A percentile compares a stretch with the other conserved stretches of the same genome.
These are phyloP conservation scores for Phragmatobia fuliginosa DNA, from an alignment of 2,888 invertebrate genomes.

Conservation along the genomic window DNA sequence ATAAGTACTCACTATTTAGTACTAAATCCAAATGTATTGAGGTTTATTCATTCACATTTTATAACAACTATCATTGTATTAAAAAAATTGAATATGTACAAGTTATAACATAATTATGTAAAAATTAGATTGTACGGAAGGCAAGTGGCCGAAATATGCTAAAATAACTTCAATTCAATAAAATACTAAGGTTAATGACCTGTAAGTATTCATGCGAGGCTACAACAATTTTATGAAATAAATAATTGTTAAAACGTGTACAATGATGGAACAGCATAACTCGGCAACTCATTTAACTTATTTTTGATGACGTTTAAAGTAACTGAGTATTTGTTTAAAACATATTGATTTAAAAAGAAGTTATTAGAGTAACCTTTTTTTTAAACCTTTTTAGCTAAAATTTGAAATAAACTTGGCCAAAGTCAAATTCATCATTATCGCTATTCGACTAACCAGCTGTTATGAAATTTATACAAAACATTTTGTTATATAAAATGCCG, in stretches of 20 bases:
- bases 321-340: not conserved
- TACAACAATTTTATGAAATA: slow-evolving; percentile 38
- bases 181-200: slow-evolving; percentile 39
- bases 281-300: not conserved
- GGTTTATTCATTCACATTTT: not conserved
- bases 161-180: slow-evolving; percentile 32
- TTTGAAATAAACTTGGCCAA: not conserved
- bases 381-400: not conserved
- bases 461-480: not conserved
- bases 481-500: slow-evolving; percentile 1
- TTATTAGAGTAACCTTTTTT: not conserved
- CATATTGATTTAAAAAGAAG: not conserved
- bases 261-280: not conserved
- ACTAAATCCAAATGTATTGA: slow-evolving; percentile 3
- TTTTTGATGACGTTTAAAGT: not conserved
- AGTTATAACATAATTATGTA: not conserved
- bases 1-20: slow-evolving; percentile 8
- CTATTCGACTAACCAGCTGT: slow-evolving; percentile 11
- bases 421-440: not conserved
- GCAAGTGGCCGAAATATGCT: slow-evolving; percentile 25
- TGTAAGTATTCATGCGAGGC: slow-evolving; percentile 30
- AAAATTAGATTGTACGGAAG: not conserved
- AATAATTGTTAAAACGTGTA: slow-evolving; percentile 33
- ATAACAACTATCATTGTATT: not conserved
- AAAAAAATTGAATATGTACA: not conserved